phyloP scores from a whole-genome alignment of 2,113 vertebrate species.

The Xiphophorus maculatus region DNA sequence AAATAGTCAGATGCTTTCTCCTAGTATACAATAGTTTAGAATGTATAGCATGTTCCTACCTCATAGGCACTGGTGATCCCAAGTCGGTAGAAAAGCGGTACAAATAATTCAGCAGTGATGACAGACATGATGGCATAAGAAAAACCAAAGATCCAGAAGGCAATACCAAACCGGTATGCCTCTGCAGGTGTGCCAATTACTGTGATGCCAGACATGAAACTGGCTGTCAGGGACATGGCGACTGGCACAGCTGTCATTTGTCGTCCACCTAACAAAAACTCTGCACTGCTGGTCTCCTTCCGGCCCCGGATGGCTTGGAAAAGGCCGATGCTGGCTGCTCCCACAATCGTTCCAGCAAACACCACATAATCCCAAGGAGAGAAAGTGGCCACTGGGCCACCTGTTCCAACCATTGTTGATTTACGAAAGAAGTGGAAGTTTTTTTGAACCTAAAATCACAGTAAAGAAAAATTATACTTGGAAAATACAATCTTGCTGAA shows the following conservation, averaged over 20 bases:
- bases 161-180: conserved; percentile 75
- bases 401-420: conserved; percentile 69
- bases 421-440: background rate
- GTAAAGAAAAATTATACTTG: background rate
- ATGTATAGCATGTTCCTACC: conserved; percentile 60
- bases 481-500: background rate
- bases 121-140: conserved; percentile 79
- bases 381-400: conserved; percentile 75
- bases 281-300: conserved; percentile 69
- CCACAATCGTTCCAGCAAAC: conserved; percentile 74
- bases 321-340: conserved; percentile 74
- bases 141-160: conserved; percentile 80
- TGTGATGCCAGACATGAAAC: conserved; percentile 86
- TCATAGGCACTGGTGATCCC: conserved; percentile 83
- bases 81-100: conserved; percentile 82
- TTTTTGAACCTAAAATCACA: background rate
- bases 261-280: conserved; percentile 82
- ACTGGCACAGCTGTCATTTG: conserved; percentile 83
- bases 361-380: conserved; percentile 85
- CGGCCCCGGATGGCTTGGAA: conserved; percentile 79
- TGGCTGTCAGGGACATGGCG: conserved; percentile 84
- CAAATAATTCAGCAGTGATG: conserved; percentile 81
- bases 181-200: conserved; percentile 84
- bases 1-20: background rate
- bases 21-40: background rate